Evolutionary conservation across 2,888 invertebrate species (phyloP).

Genomic region (Sphecodes monilicornis): DNA sequence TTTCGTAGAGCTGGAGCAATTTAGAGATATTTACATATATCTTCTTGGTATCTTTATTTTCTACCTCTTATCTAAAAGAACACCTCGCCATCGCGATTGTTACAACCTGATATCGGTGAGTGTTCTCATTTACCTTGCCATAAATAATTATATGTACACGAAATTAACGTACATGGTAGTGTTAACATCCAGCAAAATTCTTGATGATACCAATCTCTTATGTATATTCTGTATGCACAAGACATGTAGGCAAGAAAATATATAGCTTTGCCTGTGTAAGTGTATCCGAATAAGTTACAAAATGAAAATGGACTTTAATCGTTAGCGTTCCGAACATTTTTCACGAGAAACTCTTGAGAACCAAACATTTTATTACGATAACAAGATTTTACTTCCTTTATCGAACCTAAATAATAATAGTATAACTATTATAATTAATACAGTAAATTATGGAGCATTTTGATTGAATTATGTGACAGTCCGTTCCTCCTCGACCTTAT

Average conservation of each 20-base stretch:
- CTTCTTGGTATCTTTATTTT: constrained; percentile 27
- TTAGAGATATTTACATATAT: constrained; percentile 40
- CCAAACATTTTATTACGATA: background rate
- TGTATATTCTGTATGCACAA: background rate
- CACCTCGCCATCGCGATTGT: constrained; percentile 7
- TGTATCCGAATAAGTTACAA: background rate
- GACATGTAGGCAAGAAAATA: background rate
- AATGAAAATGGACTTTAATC: background rate
- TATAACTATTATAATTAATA: background rate
- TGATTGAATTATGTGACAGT: background rate
- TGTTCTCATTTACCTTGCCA: background rate
- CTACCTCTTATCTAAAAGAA: constrained; percentile 10
- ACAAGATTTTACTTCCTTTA: background rate
- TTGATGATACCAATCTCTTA: background rate
- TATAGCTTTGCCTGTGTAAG: background rate
- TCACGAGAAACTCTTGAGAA: background rate
- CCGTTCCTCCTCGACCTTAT: background rate
- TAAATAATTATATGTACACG: constrained; percentile 5
- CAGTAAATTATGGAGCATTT: background rate
- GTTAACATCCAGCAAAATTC: background rate
- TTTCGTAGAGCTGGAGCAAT: constrained; percentile 30
- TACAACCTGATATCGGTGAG: background rate
- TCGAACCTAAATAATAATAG: background rate
- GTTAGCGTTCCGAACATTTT: background rate
- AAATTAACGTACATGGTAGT: background rate